phyloP scores from a whole-genome alignment of 2,797 vertebrate genomes.

The Siniperca obscura region DNA sequence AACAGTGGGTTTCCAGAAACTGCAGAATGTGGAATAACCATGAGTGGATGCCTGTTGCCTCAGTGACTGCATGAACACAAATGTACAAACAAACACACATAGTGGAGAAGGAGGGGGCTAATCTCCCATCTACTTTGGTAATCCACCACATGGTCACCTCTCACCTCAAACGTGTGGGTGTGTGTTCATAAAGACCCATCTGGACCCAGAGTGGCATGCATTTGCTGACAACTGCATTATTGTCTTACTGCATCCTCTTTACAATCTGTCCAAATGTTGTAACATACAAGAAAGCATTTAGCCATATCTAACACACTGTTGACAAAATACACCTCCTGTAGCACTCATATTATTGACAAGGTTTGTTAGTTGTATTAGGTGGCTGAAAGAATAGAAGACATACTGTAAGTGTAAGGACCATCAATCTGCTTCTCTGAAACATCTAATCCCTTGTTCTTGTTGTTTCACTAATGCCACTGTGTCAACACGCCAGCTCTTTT shows the following conservation, averaged over 20 bases:
- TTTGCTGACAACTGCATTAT: slow-evolving; percentile 21
- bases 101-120: slow-evolving; percentile 21
- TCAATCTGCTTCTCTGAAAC: slow-evolving; percentile 23
- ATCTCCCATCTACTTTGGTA: slow-evolving; percentile 59
- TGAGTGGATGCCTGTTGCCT: slow-evolving; percentile 7
- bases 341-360: neutral
- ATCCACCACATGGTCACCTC: slow-evolving; percentile 64
- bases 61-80: slow-evolving; percentile 12
- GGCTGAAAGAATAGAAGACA: neutral
- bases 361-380: neutral
- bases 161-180: slow-evolving; percentile 45
- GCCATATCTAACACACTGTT: neutral
- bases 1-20: neutral
- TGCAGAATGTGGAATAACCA: neutral
- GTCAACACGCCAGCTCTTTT: slow-evolving; percentile 36
- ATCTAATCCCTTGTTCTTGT: slow-evolving; percentile 23
- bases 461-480: slow-evolving; percentile 36
- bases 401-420: neutral
- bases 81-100: slow-evolving; percentile 28
- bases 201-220: slow-evolving; percentile 43
- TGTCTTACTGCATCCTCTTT: slow-evolving; percentile 6
- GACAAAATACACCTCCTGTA: neutral
- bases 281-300: neutral
- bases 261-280: neutral
- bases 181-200: slow-evolving; percentile 47